Evolutionary conservation across 2,113 vertebrate genomes (phyloP), one percentile per base, ranked within the genome.

Genomic region (Brienomyrus longianalis): DNA sequence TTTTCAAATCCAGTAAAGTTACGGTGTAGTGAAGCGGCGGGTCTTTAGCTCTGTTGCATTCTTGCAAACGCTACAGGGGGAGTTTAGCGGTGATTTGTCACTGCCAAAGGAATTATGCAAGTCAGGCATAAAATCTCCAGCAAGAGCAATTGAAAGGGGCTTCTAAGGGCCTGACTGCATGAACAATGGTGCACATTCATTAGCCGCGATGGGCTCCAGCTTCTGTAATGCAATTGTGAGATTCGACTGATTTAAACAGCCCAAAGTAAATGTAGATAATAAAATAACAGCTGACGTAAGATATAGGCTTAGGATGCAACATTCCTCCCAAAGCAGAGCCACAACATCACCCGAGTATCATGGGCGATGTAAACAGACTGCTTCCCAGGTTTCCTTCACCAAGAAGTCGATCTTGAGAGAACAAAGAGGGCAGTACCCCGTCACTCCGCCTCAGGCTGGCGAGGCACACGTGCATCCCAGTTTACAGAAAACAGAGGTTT

Each of bases 41-140:
- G 31, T 92, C 93, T 91, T 51, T 56, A 83, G 89, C 91, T 90
- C 56, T 74, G 93, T 94, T 91, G 90, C 90, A 92, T 91, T 84
- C 50, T 89, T 87, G 90, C 92, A 89, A 90, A 91, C 93, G 91
- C 83, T 90, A 90, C 91, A 90, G 87, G 91, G 90, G 88, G 89
- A 93, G 90, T 89, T 88, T 88, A 90, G 48, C 45, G 13, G 88
- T 83, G 90, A 91, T 91, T 87, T 87, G 88, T 91, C 89, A 91
- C 90, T 87, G 85, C 86, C 83, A 87, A 80, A 87, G 84, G 88
- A 91, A 87, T 86, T 35, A 91, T 85, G 86, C 88, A 62, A 87
- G 85, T 90, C 89, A 87, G 85, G 89, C 85, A 80, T 87, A 50
- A 90, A 90, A 90, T 90, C 89, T 50, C 47, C 59, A 80, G 85